Evolutionary conservation across 2,888 invertebrate species (phyloP).

Genomic region (Gastrophysa polygoni): DNA sequence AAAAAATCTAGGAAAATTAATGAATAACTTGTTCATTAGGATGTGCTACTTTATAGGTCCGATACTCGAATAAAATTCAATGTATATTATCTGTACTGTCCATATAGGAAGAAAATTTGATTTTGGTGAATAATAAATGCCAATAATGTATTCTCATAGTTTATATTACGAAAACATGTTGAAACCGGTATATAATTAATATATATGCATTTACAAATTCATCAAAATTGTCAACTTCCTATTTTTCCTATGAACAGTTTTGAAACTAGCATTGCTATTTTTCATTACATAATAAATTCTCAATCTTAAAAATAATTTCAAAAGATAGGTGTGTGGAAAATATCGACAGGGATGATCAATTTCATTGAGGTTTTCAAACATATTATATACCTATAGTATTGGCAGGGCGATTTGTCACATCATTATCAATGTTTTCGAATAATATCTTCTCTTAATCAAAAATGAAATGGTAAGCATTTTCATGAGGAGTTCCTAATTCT

Average conservation of each 20-base stretch:
- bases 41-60: no score
- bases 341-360: neutral
- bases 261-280: neutral
- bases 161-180: no score
- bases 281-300: neutral
- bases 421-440: neutral
- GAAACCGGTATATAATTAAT: no score
- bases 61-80: no score
- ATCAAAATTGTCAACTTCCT: neutral
- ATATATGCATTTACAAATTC: constrained; percentile 3
- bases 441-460: neutral
- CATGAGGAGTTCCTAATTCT: neutral
- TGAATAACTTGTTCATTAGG: no score
- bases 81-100: no score
- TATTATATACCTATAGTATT: neutral
- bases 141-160: no score
- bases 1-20: no score
- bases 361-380: neutral
- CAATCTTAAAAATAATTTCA: neutral
- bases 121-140: no score
- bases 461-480: neutral
- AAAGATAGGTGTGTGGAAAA: neutral
- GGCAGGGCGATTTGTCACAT: neutral
- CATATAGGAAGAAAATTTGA: no score
- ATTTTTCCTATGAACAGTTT: constrained; percentile 1